Evolutionary conservation across 1,140 invertebrate genomes (phyloP).

Genomic region (Mylabris phalerata): DNA sequence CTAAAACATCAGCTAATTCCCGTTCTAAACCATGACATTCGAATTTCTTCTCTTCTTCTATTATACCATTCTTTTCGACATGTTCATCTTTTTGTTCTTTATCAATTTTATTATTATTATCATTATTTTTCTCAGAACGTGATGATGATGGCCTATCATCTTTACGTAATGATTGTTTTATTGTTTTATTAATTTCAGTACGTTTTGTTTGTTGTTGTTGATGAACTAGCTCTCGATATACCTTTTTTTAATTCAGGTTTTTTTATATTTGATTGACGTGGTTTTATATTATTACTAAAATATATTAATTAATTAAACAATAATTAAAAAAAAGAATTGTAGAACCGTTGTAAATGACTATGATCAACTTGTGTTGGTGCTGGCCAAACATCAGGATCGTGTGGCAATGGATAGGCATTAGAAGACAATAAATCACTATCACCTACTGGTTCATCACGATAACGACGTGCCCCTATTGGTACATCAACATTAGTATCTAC

Average conservation of each 20-base stretch:
- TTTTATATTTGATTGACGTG: constrained; percentile 26
- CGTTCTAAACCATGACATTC: constrained; percentile 83
- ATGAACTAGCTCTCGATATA: constrained; percentile 29
- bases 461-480: constrained; percentile 32
- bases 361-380: constrained; percentile 77
- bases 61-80: constrained; percentile 54
- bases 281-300: constrained; percentile 32
- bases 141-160: constrained; percentile 40
- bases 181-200: too few species aligned
- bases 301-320: constrained; percentile 3
- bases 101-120: constrained; percentile 23
- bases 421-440: constrained; percentile 56
- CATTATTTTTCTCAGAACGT: constrained; percentile 28
- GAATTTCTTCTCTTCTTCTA: constrained; percentile 83
- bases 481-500: constrained; percentile 34
- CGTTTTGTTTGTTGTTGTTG: constrained; percentile 8
- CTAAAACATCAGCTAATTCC: constrained; percentile 90
- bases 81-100: constrained; percentile 45
- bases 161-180: constrained; percentile 21
- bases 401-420: constrained; percentile 47
- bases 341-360: constrained; percentile 45
- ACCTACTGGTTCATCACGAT: constrained; percentile 31
- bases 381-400: constrained; percentile 88
- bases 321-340: constrained; percentile 1
- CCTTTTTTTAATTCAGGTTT: constrained; percentile 33